phyloP scores from a whole-genome alignment of 2,888 invertebrate species.

The Volucella bombylans region DNA sequence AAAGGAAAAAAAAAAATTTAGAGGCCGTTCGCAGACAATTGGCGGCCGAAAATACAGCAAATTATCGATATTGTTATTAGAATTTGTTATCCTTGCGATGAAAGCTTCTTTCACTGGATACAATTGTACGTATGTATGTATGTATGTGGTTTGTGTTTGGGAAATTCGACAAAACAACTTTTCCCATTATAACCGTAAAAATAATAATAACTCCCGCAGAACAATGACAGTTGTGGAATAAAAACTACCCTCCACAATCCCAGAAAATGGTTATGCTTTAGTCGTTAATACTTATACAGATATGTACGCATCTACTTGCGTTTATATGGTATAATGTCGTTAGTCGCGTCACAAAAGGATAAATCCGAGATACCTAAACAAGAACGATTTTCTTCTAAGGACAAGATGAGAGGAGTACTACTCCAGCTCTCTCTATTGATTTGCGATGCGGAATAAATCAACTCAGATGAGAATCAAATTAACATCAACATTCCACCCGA shows the following conservation, averaged over 20 bases:
- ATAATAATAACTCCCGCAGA: slow-evolving; percentile 62
- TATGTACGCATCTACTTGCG: neutral
- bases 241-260: neutral
- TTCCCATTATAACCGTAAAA: slow-evolving; percentile 65
- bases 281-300: neutral
- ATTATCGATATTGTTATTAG: slow-evolving; percentile 72
- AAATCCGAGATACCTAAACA: neutral
- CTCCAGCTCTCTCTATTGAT: slow-evolving; percentile 27
- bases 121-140: neutral
- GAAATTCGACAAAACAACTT: slow-evolving; percentile 55
- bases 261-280: slow-evolving; percentile 28
- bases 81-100: slow-evolving; percentile 54
- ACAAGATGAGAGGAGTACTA: neutral
- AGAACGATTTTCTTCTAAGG: neutral
- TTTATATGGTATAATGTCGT: neutral
- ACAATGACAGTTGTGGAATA: slow-evolving; percentile 39
- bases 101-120: neutral
- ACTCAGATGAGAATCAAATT: slow-evolving; percentile 64
- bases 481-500: slow-evolving; percentile 54
- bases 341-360: slow-evolving; percentile 6
- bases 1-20: slow-evolving; percentile 12
- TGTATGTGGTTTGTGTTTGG: neutral
- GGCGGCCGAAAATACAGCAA: slow-evolving; percentile 66
- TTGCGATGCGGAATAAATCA: slow-evolving; percentile 61
- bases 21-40: slow-evolving; percentile 58